A percentile compares a stretch with the other conserved stretches of the same genome.
Evolutionary conservation across 2,888 invertebrate genomes (phyloP).

Genomic region (Hypselothyrea guttata): DNA sequence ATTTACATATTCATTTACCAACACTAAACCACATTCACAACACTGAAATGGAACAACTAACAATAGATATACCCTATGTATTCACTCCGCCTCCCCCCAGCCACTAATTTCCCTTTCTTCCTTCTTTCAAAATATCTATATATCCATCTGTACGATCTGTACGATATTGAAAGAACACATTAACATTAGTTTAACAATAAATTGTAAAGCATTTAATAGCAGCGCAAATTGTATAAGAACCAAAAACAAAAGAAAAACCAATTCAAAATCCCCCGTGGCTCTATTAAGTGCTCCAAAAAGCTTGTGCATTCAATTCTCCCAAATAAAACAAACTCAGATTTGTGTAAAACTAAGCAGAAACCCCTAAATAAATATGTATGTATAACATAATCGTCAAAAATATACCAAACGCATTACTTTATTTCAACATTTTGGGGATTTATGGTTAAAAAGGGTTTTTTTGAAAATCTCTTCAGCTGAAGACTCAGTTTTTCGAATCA

Average conservation of each 20-base stretch:
- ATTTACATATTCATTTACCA: constrained; percentile 15
- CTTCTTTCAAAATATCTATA: too few species aligned
- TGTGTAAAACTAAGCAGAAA: constrained; percentile 49
- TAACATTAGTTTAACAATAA: constrained; percentile 14
- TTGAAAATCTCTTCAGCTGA: constrained; percentile 12
- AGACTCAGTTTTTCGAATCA: too few species aligned
- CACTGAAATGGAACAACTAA: constrained; percentile 3
- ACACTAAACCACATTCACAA: constrained; percentile 29
- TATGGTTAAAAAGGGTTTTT: too few species aligned
- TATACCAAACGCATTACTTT: constrained; percentile 2
- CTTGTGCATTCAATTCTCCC: constrained; percentile 40
- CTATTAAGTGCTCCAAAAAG: constrained; percentile 21
- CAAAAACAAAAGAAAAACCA: background rate
- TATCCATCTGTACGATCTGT: too few species aligned
- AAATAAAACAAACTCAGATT: constrained; percentile 23
- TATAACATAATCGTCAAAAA: constrained; percentile 46
- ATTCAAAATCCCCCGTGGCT: constrained; percentile 6
- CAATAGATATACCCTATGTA: constrained; percentile 26
- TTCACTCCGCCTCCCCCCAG: constrained; percentile 4
- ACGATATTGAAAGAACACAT: too few species aligned
- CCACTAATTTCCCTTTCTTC: too few species aligned
- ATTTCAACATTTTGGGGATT: too few species aligned
- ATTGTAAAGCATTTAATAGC: constrained; percentile 18
- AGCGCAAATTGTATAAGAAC: constrained; percentile 4
- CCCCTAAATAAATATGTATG: constrained; percentile 57